Conservation (phyloP, 2,888 invertebrate genomes). For the Cosmia trapezina region DNA sequence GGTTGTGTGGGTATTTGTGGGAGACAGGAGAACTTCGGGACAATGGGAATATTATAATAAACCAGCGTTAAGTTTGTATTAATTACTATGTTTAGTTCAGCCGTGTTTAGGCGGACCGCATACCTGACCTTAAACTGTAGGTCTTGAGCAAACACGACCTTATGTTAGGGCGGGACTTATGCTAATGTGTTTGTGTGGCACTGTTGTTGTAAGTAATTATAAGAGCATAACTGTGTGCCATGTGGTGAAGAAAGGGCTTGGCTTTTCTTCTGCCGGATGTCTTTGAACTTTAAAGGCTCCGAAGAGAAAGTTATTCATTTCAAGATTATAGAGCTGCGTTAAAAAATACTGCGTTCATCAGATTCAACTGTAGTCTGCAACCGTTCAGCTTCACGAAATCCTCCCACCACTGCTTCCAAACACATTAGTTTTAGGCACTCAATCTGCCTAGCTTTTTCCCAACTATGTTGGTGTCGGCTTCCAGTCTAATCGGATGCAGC, state of each 20-base stretch:
- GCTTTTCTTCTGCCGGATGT: background rate
- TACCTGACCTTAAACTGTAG: slow-evolving; percentile 47
- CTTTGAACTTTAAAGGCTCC: slow-evolving; percentile 1
- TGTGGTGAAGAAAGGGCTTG: slow-evolving; percentile 16
- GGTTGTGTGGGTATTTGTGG: background rate
- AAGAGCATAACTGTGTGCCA: background rate
- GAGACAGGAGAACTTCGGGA: slow-evolving; percentile 64
- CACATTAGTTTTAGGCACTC: too few relatives aligned
- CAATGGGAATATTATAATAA: slow-evolving; percentile 74
- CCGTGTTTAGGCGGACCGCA: slow-evolving; percentile 49
- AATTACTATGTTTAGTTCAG: slow-evolving; percentile 56
- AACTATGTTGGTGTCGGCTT: too few relatives aligned
- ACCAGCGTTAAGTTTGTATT: slow-evolving; percentile 63
- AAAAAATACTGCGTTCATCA: background rate
- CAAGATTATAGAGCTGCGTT: background rate
- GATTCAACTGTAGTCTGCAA: background rate
- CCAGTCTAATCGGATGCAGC: too few relatives aligned
- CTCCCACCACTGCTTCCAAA: background rate
- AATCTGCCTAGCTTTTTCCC: too few relatives aligned
- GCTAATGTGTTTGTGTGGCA: slow-evolving; percentile 22
- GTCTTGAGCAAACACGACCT: slow-evolving; percentile 23
- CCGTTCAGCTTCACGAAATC: background rate
- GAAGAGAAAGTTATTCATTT: slow-evolving; percentile 9
- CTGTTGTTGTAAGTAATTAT: slow-evolving; percentile 35
- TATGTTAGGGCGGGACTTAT: slow-evolving; percentile 32